Evolutionary conservation across 2,888 invertebrate species (phyloP).

Genomic region (Catocala sponsa): DNA sequence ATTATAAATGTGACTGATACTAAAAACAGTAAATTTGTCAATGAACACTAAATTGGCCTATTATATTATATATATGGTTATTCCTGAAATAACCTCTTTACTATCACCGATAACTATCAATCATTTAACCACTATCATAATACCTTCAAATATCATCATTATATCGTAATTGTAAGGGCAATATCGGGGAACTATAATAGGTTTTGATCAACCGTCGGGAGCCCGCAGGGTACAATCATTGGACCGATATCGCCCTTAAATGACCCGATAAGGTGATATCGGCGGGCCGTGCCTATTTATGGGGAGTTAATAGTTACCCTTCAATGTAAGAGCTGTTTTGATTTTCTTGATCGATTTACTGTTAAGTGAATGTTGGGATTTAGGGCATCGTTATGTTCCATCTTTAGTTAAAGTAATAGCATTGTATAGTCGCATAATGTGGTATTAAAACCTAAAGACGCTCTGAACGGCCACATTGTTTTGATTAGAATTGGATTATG

Average conservation of each 20-base stretch:
- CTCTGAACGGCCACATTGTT: too few species aligned
- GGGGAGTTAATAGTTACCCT: conserved; percentile 80
- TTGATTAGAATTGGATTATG: too few species aligned
- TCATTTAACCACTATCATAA: conserved; percentile 40
- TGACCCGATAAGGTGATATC: conserved; percentile 84
- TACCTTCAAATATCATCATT: conserved; percentile 28
- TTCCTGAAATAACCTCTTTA: background rate
- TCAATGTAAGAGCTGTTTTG: conserved; percentile 59
- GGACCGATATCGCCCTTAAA: conserved; percentile 79
- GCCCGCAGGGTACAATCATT: conserved; percentile 76
- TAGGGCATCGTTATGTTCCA: background rate
- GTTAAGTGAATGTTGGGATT: conserved; percentile 6
- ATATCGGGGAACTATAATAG: conserved; percentile 60
- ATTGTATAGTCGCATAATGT: too few species aligned
- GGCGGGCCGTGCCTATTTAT: conserved; percentile 77
- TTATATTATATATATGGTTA: too few species aligned
- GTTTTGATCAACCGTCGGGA: conserved; percentile 69
- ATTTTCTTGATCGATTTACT: conserved; percentile 42
- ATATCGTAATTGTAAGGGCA: conserved; percentile 46
- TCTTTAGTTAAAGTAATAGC: too few species aligned
- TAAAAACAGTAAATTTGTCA: too few species aligned
- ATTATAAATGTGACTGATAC: too few species aligned
- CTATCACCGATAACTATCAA: conserved; percentile 20
- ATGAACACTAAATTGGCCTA: background rate
- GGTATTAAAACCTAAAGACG: too few species aligned